Percentiles rank a stretch among this genome's conserved stretches.
phyloP scores from a whole-genome alignment of 2,113 vertebrate genomes.

The Actenoides hombroni region DNA sequence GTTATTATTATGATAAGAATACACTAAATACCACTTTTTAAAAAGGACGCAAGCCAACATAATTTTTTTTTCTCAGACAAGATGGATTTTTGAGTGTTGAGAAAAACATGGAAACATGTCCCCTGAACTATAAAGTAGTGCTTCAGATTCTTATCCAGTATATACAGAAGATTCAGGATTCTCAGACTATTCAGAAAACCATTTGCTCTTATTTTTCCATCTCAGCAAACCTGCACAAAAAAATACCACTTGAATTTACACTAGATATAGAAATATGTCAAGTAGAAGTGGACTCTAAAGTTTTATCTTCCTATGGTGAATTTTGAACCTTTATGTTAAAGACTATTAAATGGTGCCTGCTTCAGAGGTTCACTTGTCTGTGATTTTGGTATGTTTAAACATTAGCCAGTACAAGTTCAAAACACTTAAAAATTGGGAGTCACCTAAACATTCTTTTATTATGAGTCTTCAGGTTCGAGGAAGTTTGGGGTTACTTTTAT shows the following conservation, averaged over 20 bases:
- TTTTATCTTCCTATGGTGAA: background rate
- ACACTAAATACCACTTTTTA: background rate
- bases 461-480: background rate
- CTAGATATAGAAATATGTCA: background rate
- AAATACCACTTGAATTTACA: background rate
- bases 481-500: background rate
- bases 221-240: background rate
- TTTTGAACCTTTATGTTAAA: background rate
- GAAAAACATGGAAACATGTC: background rate
- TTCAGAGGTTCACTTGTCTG: background rate
- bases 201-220: background rate
- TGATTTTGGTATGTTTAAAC: background rate
- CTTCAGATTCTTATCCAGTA: background rate
- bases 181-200: background rate
- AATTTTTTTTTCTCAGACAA: background rate
- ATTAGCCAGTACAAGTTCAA: accelerated
- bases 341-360: background rate
- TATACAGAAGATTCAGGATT: background rate
- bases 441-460: background rate
- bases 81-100: background rate
- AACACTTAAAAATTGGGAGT: background rate
- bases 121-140: background rate
- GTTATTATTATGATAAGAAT: background rate
- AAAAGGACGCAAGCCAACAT: background rate
- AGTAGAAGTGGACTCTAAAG: background rate